phyloP scores from a whole-genome alignment of 2,888 invertebrate genomes.

The Plutella xylostella region DNA sequence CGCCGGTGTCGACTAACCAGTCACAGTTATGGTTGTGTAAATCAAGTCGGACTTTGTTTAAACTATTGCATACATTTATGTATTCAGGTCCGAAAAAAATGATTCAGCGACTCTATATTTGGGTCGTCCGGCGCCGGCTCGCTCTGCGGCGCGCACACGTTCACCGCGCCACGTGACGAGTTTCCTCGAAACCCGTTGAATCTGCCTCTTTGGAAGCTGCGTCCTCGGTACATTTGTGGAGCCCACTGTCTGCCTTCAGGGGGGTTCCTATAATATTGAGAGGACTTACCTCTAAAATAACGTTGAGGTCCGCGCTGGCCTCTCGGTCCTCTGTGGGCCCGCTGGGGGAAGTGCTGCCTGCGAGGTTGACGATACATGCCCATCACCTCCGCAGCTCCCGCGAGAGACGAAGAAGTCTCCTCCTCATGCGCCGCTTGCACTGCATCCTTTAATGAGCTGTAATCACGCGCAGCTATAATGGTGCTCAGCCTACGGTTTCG shows the following conservation, averaged over 20 bases:
- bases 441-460: slow-evolving; percentile 11
- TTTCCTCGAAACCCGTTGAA: no score
- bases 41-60: neutral
- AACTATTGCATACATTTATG: neutral
- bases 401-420: no score
- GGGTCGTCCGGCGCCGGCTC: no score
- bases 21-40: neutral
- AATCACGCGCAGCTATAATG: slow-evolving; percentile 10
- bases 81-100: slow-evolving; percentile 11
- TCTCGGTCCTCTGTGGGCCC: neutral
- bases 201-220: no score
- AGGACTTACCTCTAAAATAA: neutral
- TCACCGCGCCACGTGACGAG: no score
- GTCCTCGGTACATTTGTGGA: no score
- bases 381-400: neutral
- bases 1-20: slow-evolving; percentile 12
- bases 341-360: neutral
- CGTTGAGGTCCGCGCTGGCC: neutral
- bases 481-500: neutral
- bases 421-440: slow-evolving; percentile 13
- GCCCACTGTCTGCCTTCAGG: no score
- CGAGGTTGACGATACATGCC: neutral
- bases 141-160: no score
- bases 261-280: neutral
- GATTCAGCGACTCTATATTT: neutral